Conservation (phyloP, 2,888 invertebrate species). For the Incurvaria masculella region DNA sequence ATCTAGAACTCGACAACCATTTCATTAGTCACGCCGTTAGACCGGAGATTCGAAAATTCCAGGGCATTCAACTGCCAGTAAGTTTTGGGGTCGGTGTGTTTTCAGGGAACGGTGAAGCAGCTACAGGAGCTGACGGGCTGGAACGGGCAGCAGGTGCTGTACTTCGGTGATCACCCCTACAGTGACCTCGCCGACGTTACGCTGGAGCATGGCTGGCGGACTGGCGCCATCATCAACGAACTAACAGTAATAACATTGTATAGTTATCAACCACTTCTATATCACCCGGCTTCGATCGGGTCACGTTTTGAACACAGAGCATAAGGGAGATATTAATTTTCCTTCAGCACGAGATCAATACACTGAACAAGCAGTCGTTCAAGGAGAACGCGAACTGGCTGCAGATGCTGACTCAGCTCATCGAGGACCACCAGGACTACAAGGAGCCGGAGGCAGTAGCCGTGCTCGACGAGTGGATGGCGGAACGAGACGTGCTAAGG, state of each 20-base stretch:
- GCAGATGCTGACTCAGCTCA: slow-evolving; percentile 85
- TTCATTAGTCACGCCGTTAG: no score
- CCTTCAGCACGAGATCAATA: slow-evolving; percentile 92
- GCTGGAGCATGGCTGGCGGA: slow-evolving; percentile 94
- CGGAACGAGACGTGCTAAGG: slow-evolving; percentile 75
- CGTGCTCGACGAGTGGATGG: slow-evolving; percentile 74
- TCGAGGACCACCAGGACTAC: slow-evolving; percentile 85
- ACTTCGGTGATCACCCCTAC: slow-evolving; percentile 98
- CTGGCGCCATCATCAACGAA: slow-evolving; percentile 96
- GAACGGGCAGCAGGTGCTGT: slow-evolving; percentile 88
- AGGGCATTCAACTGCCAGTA: no score
- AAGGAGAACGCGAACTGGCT: slow-evolving; percentile 89
- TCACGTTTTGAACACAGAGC: no score
- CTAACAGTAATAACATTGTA: slow-evolving; percentile 63
- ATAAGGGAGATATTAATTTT: no score
- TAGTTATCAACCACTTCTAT: no score
- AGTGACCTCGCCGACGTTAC: slow-evolving; percentile 96
- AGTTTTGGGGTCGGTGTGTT: slow-evolving; percentile 10
- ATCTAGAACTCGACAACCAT: no score
- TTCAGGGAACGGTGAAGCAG: slow-evolving; percentile 88
- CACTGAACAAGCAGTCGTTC: slow-evolving; percentile 77
- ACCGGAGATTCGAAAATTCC: no score
- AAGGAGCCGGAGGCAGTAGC: slow-evolving; percentile 64
- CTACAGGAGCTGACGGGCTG: slow-evolving; percentile 91
- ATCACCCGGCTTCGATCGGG: no score